These are phyloP conservation scores for Chrysopa pallens DNA, from an alignment of 1,140 invertebrate genomes.

Conservation along the genomic window DNA sequence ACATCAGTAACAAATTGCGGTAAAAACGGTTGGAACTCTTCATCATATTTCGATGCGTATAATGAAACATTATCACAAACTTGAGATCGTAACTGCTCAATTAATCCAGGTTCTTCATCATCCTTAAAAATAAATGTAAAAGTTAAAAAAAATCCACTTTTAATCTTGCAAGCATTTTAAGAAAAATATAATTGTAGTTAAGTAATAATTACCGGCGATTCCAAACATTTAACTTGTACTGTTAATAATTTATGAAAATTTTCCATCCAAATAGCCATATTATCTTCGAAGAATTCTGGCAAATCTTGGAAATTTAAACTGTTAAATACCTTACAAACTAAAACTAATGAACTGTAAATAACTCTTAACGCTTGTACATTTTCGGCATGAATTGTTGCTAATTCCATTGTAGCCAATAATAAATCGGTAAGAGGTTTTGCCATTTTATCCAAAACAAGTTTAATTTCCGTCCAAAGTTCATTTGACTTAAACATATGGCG, in stretches of 20 bases:
- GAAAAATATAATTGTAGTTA: too few species aligned
- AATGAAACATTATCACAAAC: conserved; percentile 89
- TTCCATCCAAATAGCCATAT: conserved; percentile 87
- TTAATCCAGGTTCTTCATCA: conserved; percentile 73
- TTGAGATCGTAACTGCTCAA: conserved; percentile 85
- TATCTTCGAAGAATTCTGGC: conserved; percentile 97
- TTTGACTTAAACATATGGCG: conserved; percentile 92
- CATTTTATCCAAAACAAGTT: conserved; percentile 87
- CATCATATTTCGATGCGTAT: conserved; percentile 95
- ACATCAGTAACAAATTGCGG: conserved; percentile 80
- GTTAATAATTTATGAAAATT: conserved; percentile 70
- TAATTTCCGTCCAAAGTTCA: conserved; percentile 88
- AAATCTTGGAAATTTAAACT: conserved; percentile 93
- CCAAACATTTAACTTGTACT: conserved; percentile 54
- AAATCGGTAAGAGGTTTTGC: conserved; percentile 84
- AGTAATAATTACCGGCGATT: conserved; percentile 33
- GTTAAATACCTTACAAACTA: conserved; percentile 93
- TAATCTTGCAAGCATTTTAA: background rate
- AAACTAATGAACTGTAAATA: conserved; percentile 74
- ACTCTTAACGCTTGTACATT: conserved; percentile 68
- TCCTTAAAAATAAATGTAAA: conserved; percentile 30
- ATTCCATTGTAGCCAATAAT: conserved; percentile 68
- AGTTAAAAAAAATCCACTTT: conserved; percentile 1
- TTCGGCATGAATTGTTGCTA: conserved; percentile 56
- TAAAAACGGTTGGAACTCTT: conserved; percentile 83